Conservation (phyloP, 2,888 invertebrate genomes). For the Caenorhabditis angaria region DNA sequence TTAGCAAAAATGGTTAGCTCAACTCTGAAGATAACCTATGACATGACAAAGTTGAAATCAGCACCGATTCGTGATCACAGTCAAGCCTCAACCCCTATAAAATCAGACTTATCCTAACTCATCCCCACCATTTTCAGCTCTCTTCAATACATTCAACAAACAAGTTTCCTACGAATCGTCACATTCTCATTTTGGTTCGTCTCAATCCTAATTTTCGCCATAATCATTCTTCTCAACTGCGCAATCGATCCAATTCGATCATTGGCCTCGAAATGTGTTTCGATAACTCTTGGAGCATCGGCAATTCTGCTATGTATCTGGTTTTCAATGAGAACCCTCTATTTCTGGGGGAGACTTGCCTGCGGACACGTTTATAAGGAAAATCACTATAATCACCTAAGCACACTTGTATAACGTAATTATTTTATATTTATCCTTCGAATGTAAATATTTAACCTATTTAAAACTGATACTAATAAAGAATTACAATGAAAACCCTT, state of each 20-base stretch:
- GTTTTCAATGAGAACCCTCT: conserved; percentile 33
- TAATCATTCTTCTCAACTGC: conserved; percentile 37
- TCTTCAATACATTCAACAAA: conserved; percentile 35
- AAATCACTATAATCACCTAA: conserved; percentile 34
- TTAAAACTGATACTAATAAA: too few species aligned
- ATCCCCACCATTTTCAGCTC: too few species aligned
- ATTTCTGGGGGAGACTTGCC: conserved; percentile 36
- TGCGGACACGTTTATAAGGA: conserved; percentile 36
- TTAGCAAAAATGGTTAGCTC: too few species aligned
- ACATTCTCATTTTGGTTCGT: conserved; percentile 54
- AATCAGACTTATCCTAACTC: too few species aligned
- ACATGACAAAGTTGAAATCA: too few species aligned
- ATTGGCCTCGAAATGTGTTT: conserved; percentile 45
- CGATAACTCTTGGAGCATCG: conserved; percentile 41
- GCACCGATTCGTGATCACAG: too few species aligned
- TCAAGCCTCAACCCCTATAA: too few species aligned
- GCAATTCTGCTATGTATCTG: conserved; percentile 40
- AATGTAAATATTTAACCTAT: neutral
- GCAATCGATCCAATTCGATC: conserved; percentile 38
- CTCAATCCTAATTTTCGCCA: conserved; percentile 38
- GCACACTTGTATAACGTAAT: conserved; percentile 25
- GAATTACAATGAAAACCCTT: too few species aligned
- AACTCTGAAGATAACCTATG: too few species aligned
- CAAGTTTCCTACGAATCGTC: conserved; percentile 45
- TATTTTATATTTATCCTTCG: neutral